Percentiles rank a stretch among this genome's conserved stretches.
Evolutionary conservation across 2,113 vertebrate genomes (phyloP).

Genomic region (Gobiocypris rarus): DNA sequence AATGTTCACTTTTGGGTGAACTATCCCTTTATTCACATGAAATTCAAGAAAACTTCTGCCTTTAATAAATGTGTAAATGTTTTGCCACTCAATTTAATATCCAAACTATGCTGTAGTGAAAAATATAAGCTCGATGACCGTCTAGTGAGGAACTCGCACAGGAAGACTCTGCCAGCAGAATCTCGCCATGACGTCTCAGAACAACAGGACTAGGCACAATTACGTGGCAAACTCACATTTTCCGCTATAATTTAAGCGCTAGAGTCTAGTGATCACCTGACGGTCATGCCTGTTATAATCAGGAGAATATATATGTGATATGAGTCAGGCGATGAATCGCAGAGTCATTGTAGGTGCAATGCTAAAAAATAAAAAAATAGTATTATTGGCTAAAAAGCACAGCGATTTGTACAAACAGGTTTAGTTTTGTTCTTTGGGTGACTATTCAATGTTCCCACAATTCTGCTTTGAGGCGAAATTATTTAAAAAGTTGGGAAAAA

Average conservation of each 20-base stretch:
- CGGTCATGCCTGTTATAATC: neutral
- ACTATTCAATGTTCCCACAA: neutral
- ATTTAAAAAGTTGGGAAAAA: no score
- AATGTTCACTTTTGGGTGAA: neutral
- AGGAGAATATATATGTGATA: neutral
- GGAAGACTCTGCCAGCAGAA: constrained; percentile 23
- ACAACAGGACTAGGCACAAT: constrained; percentile 3
- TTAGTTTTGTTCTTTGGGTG: neutral
- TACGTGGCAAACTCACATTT: neutral
- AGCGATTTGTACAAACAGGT: neutral
- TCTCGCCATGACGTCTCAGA: neutral
- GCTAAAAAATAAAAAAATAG: neutral
- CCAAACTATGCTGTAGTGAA: neutral
- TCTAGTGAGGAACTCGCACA: neutral
- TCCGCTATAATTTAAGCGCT: neutral
- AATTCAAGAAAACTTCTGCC: neutral
- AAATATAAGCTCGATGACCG: neutral
- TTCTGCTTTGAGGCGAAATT: constrained; percentile 4
- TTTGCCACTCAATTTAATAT: neutral
- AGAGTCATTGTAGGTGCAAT: constrained; percentile 1
- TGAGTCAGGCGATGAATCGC: constrained; percentile 25
- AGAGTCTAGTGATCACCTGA: constrained; percentile 17
- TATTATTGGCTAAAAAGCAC: neutral
- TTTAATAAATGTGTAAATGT: constrained; percentile 3
- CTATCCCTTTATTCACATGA: neutral